Percentiles rank a stretch among this genome's conserved stretches.
phyloP scores from a whole-genome alignment of 2,888 invertebrate genomes.

The Pyrrhia umbra region DNA sequence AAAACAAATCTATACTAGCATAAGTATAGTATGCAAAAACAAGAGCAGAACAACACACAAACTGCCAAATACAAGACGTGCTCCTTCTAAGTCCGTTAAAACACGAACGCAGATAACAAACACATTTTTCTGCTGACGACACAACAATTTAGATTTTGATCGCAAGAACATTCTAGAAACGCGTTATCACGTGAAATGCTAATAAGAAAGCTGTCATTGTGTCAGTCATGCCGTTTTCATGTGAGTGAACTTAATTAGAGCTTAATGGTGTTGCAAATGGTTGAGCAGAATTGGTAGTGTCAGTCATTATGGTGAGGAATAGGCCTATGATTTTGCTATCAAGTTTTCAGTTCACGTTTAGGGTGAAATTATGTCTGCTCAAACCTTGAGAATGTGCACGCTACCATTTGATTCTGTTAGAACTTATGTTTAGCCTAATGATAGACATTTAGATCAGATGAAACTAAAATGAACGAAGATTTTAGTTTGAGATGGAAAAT shows the following conservation, averaged over 20 bases:
- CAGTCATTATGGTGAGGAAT: conserved; percentile 46
- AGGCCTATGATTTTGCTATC: conserved; percentile 24
- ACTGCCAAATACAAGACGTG: conserved; percentile 43
- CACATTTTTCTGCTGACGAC: conserved; percentile 59
- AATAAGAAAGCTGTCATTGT: conserved; percentile 60
- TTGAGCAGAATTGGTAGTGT: conserved; percentile 31
- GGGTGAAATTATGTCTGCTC: conserved; percentile 21
- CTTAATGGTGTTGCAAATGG: conserved; percentile 51
- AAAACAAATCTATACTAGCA: conserved; percentile 35
- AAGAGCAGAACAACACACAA: conserved; percentile 37
- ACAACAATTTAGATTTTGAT: conserved; percentile 59
- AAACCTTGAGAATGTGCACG: conserved; percentile 8
- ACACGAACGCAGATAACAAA: conserved; percentile 50
- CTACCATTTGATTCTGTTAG: conserved; percentile 21
- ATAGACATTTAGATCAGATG: conserved; percentile 30
- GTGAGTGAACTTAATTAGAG: conserved; percentile 59
- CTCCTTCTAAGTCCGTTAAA: conserved; percentile 42
- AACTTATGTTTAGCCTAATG: conserved; percentile 18
- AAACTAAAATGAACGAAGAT: conserved; percentile 22
- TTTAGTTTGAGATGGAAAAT: conserved; percentile 22
- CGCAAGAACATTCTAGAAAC: conserved; percentile 50
- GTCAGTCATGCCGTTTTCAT: conserved; percentile 56
- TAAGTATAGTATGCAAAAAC: conserved; percentile 35
- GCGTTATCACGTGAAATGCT: conserved; percentile 56
- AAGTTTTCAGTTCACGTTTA: conserved; percentile 20